Evolutionary conservation across 2,797 vertebrate species (phyloP), one percentile per base, ranked within the genome.

Genomic region (Naso thynnoides): DNA sequence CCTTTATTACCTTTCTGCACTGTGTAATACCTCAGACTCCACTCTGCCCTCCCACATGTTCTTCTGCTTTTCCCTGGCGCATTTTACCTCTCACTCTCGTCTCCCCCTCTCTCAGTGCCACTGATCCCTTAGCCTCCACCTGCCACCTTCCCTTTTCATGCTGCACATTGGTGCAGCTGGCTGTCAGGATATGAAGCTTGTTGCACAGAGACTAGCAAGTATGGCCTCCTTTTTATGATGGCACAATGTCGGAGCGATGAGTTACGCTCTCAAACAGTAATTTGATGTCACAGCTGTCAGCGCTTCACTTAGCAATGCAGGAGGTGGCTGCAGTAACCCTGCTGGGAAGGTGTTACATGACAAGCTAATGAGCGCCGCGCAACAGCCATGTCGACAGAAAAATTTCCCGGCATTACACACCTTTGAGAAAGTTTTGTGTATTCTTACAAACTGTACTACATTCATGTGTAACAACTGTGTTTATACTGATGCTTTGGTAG

Each of bases 271-370:
- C 86, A 89, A 86, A 90, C 88, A 86, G 86, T 44, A 88, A 89
- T 88, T 85, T 84, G 87, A 90, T 91, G 90, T 90, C 89, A 89
- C 78, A 87, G 88, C 89, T 92, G 90, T 91, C 92, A 91, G 77
- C 24, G 59, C 75, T 80, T 84, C 88, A 83, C 91, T 92, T 86
- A 84, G 86, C 82, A 54, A 90, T 88, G 90, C 89, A 80, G 87
- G 77, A 86, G 73, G 70, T 47, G 59, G 79, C 77, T 84, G 86
- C 79, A 79, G 76, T 39, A 68, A 74, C 73, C 81, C 89, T 26
- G 39, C 69, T 27, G 91, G 85, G 88, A 87, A 76, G 48, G 24
- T 33, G 39, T 61, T 79, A 81, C 81, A 89, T 89, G 83, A 92
- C 88, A 88, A 86, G 87, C 81, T 92, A 93, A 93, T 91, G 90